A percentile compares a stretch with the other conserved stretches of the same genome.
Evolutionary conservation across 2,113 vertebrate genomes (phyloP).

Genomic region (Labeo catla): DNA sequence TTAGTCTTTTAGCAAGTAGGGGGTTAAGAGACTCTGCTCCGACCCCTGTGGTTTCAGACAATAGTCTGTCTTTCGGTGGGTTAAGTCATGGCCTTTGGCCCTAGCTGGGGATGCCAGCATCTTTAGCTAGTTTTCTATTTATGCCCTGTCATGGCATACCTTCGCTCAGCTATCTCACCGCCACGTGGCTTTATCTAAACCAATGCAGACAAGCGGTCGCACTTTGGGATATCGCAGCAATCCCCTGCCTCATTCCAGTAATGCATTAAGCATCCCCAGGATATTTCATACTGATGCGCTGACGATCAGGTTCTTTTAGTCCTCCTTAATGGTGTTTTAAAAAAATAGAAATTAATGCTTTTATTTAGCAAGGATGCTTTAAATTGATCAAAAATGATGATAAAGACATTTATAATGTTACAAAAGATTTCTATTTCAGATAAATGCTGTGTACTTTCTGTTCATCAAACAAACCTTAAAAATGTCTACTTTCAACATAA

Average conservation of each 20-base stretch:
- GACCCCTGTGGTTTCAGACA: slow-evolving; percentile 72
- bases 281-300: slow-evolving; percentile 19
- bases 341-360: too few species aligned
- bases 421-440: too few species aligned
- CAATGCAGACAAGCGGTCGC: slow-evolving; percentile 77
- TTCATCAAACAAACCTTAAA: too few species aligned
- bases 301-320: not conserved
- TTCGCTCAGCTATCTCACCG: slow-evolving; percentile 72
- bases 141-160: slow-evolving; percentile 70
- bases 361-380: too few species aligned
- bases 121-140: slow-evolving; percentile 81
- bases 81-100: slow-evolving; percentile 66
- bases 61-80: slow-evolving; percentile 70
- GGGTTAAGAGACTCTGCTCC: slow-evolving; percentile 64
- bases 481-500: too few species aligned
- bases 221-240: slow-evolving; percentile 71
- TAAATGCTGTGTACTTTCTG: too few species aligned
- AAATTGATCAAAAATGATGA: too few species aligned
- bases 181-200: slow-evolving; percentile 76
- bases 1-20: slow-evolving; percentile 68
- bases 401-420: too few species aligned
- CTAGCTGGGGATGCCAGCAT: slow-evolving; percentile 66
- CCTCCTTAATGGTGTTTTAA: not conserved
- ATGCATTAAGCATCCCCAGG: slow-evolving; percentile 1
- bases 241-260: slow-evolving; percentile 52